Percentiles rank a stretch among this genome's conserved stretches.
Conservation (phyloP, 2,113 vertebrate genomes). For the Haplochromis burtoni region DNA sequence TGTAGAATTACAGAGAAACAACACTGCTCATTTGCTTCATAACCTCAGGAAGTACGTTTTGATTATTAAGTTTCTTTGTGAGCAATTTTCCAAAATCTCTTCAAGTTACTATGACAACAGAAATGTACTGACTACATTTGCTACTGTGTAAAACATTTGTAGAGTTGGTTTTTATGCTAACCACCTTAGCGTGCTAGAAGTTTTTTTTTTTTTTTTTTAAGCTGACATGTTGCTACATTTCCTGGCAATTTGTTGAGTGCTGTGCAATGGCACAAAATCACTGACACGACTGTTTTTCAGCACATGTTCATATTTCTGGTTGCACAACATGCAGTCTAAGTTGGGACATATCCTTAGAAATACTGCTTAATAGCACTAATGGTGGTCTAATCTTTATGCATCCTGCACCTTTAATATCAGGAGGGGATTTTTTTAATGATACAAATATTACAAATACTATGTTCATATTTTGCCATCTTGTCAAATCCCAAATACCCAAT, state of each 20-base stretch:
- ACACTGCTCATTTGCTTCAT: too few relatives aligned
- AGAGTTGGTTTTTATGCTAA: too few relatives aligned
- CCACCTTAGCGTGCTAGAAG: too few relatives aligned
- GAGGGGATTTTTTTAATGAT: background rate
- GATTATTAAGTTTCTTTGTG: too few relatives aligned
- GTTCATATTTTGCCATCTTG: background rate
- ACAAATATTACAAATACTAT: background rate
- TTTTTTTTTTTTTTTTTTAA: rapidly evolving
- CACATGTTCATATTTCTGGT: background rate
- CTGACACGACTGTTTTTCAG: background rate
- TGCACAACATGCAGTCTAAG: background rate
- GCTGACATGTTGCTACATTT: background rate
- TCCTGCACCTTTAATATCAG: background rate
- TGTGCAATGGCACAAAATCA: background rate
- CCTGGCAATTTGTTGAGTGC: background rate
- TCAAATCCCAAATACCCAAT: background rate
- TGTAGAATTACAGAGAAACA: too few relatives aligned
- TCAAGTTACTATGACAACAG: too few relatives aligned
- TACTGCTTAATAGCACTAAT: too few relatives aligned
- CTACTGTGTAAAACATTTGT: too few relatives aligned
- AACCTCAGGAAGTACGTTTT: too few relatives aligned
- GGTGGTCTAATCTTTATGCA: rapidly evolving
- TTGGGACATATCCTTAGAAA: background rate
- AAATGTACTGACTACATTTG: too few relatives aligned
- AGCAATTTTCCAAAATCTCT: too few relatives aligned